Evolutionary conservation across 2,888 invertebrate genomes (phyloP).

Genomic region (Epinotia bilunana): DNA sequence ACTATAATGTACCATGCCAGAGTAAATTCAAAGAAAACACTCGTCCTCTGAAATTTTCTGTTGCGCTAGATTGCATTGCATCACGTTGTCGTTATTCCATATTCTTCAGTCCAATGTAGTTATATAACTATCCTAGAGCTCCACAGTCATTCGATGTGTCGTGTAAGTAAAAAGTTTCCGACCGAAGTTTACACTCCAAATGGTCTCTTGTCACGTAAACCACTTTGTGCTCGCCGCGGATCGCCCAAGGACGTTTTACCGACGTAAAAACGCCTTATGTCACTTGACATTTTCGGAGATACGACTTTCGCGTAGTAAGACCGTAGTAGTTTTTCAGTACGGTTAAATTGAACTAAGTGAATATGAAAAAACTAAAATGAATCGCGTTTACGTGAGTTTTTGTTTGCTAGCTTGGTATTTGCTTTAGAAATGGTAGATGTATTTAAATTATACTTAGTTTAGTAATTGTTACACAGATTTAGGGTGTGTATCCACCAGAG

Average conservation of each 20-base stretch:
- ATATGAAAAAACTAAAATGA: not conserved
- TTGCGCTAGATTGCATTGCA: not conserved
- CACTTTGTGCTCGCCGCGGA: not conserved
- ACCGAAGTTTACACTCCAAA: slow-evolving; percentile 32
- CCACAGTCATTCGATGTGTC: slow-evolving; percentile 10
- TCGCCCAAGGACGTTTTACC: slow-evolving; percentile 6
- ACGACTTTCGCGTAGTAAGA: not conserved
- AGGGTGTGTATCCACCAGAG: no score
- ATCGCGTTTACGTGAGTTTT: slow-evolving; percentile 2
- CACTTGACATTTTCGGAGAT: not conserved
- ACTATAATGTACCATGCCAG: no score
- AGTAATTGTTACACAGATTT: no score
- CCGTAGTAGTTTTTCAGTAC: not conserved
- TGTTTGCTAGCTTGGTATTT: not conserved
- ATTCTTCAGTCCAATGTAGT: not conserved
- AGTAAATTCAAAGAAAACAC: not conserved
- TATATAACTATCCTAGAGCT: not conserved
- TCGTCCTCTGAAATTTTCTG: not conserved
- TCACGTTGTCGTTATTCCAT: not conserved
- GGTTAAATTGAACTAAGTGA: slow-evolving; percentile 10
- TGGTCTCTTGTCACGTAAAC: slow-evolving; percentile 38
- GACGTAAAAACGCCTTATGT: not conserved
- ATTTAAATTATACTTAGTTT: no score
- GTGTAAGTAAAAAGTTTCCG: slow-evolving; percentile 34
- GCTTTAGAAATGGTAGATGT: not conserved